Conservation (phyloP, 2,888 invertebrate genomes). For the Caenorhabditis panamensis region DNA sequence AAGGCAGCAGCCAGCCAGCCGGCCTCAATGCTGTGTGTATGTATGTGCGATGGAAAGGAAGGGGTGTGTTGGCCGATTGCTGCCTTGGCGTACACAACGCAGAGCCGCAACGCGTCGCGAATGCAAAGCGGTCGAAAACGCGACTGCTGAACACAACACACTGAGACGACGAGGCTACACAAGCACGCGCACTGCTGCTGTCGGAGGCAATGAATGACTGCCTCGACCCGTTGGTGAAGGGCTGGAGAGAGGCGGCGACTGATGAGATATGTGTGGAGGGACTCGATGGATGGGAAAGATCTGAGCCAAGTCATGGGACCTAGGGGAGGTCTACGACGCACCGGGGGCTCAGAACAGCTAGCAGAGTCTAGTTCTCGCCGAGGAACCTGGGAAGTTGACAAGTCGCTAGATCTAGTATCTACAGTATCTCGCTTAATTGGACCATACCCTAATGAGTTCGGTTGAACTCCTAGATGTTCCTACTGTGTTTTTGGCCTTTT, state of each 20-base stretch:
- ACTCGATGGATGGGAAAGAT: conserved; percentile 38
- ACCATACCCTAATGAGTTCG: background rate
- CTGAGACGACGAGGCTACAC: conserved; percentile 26
- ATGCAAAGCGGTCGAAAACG: conserved; percentile 62
- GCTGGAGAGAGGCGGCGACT: conserved; percentile 39
- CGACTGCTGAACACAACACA: conserved; percentile 55
- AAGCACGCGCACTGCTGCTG: conserved; percentile 41
- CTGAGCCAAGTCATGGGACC: conserved; percentile 24
- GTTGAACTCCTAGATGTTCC: background rate
- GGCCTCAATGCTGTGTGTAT: conserved; percentile 52
- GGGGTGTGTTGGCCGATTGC: conserved; percentile 43
- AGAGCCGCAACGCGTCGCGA: conserved; percentile 64
- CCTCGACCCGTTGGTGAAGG: conserved; percentile 36
- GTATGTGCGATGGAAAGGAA: conserved; percentile 47
- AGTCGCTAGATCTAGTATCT: background rate
- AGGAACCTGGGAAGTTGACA: background rate
- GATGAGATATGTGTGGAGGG: conserved; percentile 41
- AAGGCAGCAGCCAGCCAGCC: conserved; percentile 36
- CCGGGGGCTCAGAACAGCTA: background rate
- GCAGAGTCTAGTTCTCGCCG: background rate
- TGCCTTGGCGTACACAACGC: conserved; percentile 59
- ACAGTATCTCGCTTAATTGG: conserved; percentile 9
- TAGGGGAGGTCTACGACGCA: background rate
- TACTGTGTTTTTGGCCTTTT: background rate
- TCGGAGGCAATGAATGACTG: conserved; percentile 54